A percentile compares a stretch with the other conserved stretches of the same genome.
phyloP scores from a whole-genome alignment of 2,888 invertebrate species.

The Agonopterix heracliana region DNA sequence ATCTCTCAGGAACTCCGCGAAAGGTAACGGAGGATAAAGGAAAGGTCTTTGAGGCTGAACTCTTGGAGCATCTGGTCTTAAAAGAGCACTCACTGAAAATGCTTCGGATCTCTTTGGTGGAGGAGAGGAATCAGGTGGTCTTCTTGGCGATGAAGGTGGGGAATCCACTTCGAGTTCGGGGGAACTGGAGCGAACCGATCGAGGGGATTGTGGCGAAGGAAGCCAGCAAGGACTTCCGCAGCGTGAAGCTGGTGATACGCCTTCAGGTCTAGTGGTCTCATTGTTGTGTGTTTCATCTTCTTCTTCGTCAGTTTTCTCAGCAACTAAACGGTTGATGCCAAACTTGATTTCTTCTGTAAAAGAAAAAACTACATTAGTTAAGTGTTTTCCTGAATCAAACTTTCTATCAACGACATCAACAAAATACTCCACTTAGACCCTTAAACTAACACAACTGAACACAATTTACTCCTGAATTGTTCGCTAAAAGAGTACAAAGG shows the following conservation, averaged over 20 bases:
- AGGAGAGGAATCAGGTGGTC: constrained; percentile 65
- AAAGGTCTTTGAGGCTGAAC: constrained; percentile 77
- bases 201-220: constrained; percentile 61
- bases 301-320: constrained; percentile 79
- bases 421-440: no score
- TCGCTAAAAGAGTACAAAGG: constrained; percentile 37
- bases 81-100: constrained; percentile 88
- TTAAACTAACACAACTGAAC: background rate
- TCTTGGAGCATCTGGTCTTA: constrained; percentile 86
- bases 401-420: background rate
- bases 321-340: constrained; percentile 87
- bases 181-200: constrained; percentile 76
- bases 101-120: constrained; percentile 84
- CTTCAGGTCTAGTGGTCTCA: constrained; percentile 50
- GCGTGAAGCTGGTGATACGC: constrained; percentile 63
- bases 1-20: constrained; percentile 78
- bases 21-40: constrained; percentile 77
- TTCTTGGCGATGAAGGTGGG: constrained; percentile 79
- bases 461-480: constrained; percentile 3
- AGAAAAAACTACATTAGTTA: constrained; percentile 20
- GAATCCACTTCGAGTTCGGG: constrained; percentile 87
- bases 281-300: constrained; percentile 73
- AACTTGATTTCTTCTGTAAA: constrained; percentile 89
- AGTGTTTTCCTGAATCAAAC: no score
- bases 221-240: constrained; percentile 76